phyloP scores from a whole-genome alignment of 2,888 invertebrate species.

The Ypsolopha scabrella region DNA sequence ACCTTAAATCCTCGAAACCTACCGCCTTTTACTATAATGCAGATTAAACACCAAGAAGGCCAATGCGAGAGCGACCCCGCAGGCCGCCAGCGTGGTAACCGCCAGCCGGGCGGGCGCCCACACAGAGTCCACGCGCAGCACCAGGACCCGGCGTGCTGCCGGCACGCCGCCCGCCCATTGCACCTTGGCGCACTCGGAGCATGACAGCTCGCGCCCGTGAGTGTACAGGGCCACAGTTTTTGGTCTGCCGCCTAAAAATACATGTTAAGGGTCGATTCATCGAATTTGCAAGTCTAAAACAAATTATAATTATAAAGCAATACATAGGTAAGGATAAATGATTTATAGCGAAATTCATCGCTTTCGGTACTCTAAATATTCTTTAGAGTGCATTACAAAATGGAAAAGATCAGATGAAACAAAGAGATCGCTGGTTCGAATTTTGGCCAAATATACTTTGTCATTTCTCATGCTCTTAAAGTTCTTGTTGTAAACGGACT shows the following conservation, averaged over 20 bases:
- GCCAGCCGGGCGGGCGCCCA: constrained; percentile 81
- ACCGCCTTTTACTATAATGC: constrained; percentile 86
- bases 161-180: constrained; percentile 82
- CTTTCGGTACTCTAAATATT: too few species aligned
- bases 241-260: constrained; percentile 74
- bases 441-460: too few species aligned
- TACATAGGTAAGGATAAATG: too few species aligned
- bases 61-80: constrained; percentile 81
- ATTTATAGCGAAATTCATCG: too few species aligned
- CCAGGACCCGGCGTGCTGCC: constrained; percentile 81
- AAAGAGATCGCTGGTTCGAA: too few species aligned
- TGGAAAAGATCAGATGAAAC: too few species aligned
- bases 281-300: too few species aligned
- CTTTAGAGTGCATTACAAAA: too few species aligned
- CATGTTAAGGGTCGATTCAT: too few species aligned
- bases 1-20: constrained; percentile 8
- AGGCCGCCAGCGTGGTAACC: constrained; percentile 77
- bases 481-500: too few species aligned
- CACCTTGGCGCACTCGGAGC: constrained; percentile 79
- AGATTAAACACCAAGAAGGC: constrained; percentile 86
- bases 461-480: too few species aligned
- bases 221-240: constrained; percentile 80
- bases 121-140: constrained; percentile 81
- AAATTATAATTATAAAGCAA: too few species aligned
- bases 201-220: constrained; percentile 70